These are phyloP conservation scores for Gastracanthus pulcherrimus DNA, from an alignment of 2,888 invertebrate species.

Conservation along the genomic window DNA sequence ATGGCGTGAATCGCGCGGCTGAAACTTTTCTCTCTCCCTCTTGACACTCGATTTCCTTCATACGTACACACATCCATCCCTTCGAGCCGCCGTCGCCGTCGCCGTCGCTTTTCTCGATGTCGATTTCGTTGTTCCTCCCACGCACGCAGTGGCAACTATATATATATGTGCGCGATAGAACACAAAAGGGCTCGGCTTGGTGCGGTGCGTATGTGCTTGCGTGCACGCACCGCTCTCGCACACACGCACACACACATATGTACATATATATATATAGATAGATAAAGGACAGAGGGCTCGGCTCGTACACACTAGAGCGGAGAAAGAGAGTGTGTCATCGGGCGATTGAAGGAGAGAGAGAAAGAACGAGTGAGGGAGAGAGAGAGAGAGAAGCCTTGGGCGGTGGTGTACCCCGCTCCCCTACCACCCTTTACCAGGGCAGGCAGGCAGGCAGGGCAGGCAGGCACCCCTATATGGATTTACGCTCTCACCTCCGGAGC, in stretches of 20 bases:
- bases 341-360: conserved; percentile 63
- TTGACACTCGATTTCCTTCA: conserved; percentile 1
- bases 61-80: no score
- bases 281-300: background rate
- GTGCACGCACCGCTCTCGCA: no score
- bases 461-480: conserved; percentile 74
- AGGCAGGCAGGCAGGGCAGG: no score
- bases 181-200: no score
- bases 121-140: no score
- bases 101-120: background rate
- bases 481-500: conserved; percentile 60
- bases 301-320: background rate
- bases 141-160: background rate
- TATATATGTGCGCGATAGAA: no score
- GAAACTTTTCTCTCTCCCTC: background rate
- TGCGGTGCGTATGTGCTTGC: background rate
- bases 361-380: conserved; percentile 68
- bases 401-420: conserved; percentile 63
- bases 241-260: background rate
- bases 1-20: background rate
- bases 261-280: background rate
- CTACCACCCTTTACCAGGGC: conserved; percentile 67
- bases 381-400: conserved; percentile 73
- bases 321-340: conserved; percentile 59
- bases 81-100: background rate